phyloP scores from a whole-genome alignment of 2,888 invertebrate species.

The Adelphocoris suturalis region DNA sequence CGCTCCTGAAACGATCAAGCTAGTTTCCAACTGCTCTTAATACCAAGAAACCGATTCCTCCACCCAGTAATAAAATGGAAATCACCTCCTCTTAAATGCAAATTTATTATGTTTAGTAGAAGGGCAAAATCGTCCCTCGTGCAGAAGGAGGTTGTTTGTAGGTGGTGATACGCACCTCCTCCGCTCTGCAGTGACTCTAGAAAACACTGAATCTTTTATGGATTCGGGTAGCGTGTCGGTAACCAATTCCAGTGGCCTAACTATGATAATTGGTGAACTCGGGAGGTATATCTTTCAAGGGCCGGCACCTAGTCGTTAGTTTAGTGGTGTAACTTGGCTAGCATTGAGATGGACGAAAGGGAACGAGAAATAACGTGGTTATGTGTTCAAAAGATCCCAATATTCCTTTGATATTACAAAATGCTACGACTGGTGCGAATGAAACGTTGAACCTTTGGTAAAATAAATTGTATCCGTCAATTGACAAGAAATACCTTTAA shows the following conservation, averaged over 20 bases:
- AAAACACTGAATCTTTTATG: not conserved
- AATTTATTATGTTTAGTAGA: slow-evolving; percentile 10
- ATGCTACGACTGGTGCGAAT: too few species aligned
- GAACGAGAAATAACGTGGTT: not conserved
- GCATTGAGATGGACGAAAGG: not conserved
- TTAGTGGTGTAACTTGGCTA: not conserved
- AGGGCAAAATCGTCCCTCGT: not conserved
- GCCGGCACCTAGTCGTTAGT: not conserved
- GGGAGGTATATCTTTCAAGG: not conserved
- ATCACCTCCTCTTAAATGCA: slow-evolving; percentile 18
- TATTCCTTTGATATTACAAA: too few species aligned
- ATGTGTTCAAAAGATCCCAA: too few species aligned
- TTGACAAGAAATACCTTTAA: too few species aligned
- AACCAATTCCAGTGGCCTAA: slow-evolving; percentile 2
- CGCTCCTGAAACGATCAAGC: not conserved
- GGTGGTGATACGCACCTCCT: not conserved
- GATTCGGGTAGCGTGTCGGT: not conserved
- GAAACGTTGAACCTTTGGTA: too few species aligned
- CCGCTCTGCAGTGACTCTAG: not conserved
- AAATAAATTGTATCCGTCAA: too few species aligned
- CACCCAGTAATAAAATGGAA: slow-evolving; percentile 30
- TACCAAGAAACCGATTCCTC: not conserved
- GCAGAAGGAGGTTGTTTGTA: not conserved
- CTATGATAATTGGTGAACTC: not conserved
- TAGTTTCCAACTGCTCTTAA: slow-evolving; percentile 4